These are phyloP conservation scores for Musca vetustissima DNA, from an alignment of 1,140 invertebrate genomes.

Conservation along the genomic window DNA sequence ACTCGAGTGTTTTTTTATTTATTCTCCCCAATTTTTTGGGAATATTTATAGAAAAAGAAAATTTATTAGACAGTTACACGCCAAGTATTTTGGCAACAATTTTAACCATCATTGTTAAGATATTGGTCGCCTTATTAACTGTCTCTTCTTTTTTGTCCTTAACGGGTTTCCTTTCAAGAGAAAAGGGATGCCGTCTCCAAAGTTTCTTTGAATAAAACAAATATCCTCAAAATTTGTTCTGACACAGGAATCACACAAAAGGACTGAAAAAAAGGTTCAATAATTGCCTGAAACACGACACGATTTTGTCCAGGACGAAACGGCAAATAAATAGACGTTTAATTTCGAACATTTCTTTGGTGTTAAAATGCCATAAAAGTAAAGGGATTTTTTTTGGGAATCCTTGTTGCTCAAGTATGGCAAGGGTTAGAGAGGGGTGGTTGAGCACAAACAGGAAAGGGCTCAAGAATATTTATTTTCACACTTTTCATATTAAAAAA, in stretches of 20 bases:
- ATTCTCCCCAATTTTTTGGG: background rate
- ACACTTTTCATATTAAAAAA: constrained; percentile 48
- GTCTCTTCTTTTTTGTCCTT: background rate
- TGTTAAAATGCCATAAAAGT: too few species aligned
- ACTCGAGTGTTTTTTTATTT: background rate
- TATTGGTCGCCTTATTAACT: constrained; percentile 22
- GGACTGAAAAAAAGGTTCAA: constrained; percentile 16
- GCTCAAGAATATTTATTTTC: constrained; percentile 23
- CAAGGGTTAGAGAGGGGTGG: background rate
- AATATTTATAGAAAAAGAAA: constrained; percentile 43
- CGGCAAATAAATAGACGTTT: too few species aligned
- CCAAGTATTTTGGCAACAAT: constrained; percentile 45
- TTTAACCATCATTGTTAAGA: constrained; percentile 31
- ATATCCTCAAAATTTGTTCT: background rate
- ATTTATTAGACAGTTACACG: constrained; percentile 54
- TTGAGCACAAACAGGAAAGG: background rate
- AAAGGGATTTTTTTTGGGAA: background rate
- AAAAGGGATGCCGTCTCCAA: constrained; percentile 12
- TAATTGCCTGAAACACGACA: background rate
- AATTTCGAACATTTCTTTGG: too few species aligned
- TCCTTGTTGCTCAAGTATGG: background rate
- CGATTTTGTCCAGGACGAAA: too few species aligned
- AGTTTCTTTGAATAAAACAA: constrained; percentile 6
- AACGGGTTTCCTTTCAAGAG: background rate
- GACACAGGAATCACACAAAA: background rate